Percentiles rank a stretch among this genome's conserved stretches.
These are phyloP conservation scores for Sebastes fasciatus DNA, from an alignment of 2,113 vertebrate species.

Conservation along the genomic window DNA sequence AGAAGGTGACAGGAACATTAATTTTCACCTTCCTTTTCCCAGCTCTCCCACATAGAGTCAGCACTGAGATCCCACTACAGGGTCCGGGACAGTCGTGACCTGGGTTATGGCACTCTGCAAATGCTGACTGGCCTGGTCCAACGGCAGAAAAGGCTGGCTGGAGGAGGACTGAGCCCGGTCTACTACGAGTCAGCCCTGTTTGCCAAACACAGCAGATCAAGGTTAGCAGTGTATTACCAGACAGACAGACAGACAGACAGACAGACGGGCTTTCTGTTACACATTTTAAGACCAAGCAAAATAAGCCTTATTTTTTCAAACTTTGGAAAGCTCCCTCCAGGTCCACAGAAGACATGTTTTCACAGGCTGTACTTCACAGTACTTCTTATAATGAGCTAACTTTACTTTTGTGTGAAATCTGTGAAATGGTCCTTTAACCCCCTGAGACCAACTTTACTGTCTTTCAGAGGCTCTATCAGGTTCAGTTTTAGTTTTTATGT, in stretches of 20 bases:
- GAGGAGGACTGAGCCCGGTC: conserved; percentile 65
- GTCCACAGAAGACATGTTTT: too few relatives aligned
- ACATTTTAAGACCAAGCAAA: too few relatives aligned
- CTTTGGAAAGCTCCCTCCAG: too few relatives aligned
- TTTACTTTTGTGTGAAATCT: too few relatives aligned
- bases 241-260: not conserved
- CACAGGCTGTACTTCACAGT: too few relatives aligned
- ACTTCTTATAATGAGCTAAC: too few relatives aligned
- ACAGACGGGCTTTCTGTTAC: too few relatives aligned
- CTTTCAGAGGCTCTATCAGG: too few relatives aligned
- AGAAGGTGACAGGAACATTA: not conserved
- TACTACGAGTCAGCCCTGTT: conserved; percentile 82
- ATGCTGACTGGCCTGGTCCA: conserved; percentile 73
- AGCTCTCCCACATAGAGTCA: conserved; percentile 80
- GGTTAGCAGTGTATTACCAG: conserved; percentile 23
- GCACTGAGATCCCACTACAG: conserved; percentile 82
- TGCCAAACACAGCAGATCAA: conserved; percentile 67
- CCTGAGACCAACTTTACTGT: too few relatives aligned
- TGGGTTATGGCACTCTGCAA: conserved; percentile 80
- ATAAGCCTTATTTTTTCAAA: too few relatives aligned
- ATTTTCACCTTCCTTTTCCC: not conserved
- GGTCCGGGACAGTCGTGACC: conserved; percentile 80
- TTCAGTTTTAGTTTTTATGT: too few relatives aligned
- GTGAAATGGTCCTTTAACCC: too few relatives aligned
- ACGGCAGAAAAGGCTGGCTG: conserved; percentile 65